phyloP scores from a whole-genome alignment of 2,797 vertebrate species.

The Neoniphon sammara region DNA sequence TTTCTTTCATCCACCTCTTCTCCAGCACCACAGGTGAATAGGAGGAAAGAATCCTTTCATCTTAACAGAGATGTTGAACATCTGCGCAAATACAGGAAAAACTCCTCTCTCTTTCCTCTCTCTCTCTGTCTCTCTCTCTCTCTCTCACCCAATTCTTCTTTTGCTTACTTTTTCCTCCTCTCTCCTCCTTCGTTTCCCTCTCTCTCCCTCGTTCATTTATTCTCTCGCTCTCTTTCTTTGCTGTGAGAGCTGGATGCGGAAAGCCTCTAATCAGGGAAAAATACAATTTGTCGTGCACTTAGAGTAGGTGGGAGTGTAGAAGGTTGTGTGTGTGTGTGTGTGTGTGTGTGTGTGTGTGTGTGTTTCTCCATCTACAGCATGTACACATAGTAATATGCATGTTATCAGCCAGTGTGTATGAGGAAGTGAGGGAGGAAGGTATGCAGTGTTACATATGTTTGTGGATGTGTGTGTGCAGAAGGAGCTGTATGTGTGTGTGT shows the following conservation, averaged over 20 bases:
- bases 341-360: not conserved
- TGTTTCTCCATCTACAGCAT: not conserved
- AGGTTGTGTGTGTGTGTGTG: not conserved
- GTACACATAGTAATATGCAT: too few relatives aligned
- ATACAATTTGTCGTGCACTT: not conserved
- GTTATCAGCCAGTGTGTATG: too few relatives aligned
- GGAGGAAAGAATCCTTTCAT: too few relatives aligned
- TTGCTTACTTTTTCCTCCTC: not conserved
- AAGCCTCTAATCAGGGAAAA: constrained; percentile 26
- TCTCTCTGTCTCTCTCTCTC: too few relatives aligned
- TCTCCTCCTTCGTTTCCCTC: constrained; percentile 1
- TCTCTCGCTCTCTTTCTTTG: not conserved
- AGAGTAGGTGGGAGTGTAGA: too few relatives aligned
- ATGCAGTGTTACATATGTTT: not conserved
- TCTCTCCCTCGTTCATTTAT: not conserved
- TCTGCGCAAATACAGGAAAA: too few relatives aligned
- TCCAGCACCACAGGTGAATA: not conserved
- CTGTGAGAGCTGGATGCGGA: constrained; percentile 5
- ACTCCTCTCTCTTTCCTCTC: too few relatives aligned
- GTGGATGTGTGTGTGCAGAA: constrained; percentile 17
- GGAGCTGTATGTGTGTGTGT: not conserved
- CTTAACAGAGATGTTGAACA: too few relatives aligned
- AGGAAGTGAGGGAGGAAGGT: too few relatives aligned
- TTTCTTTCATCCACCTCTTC: not conserved
- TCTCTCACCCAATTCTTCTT: not conserved